Evolutionary conservation across 2,113 vertebrate species (phyloP), one percentile per base, ranked within the genome.

Genomic region (Dendropsophus ebraccatus): DNA sequence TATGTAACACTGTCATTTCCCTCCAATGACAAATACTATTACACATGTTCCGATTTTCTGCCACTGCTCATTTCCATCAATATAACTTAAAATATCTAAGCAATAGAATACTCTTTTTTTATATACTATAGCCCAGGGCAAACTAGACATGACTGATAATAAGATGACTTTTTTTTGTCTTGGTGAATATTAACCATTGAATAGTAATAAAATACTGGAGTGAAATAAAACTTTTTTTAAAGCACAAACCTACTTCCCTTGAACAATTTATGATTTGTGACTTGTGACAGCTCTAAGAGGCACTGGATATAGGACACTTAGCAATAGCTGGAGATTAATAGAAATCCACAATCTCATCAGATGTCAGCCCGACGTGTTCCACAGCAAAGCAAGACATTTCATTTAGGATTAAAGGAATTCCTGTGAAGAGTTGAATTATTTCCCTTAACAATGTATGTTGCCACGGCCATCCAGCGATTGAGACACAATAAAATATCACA

Each of bases 361-460:
- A 87, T 87, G 78, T 86, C 84, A 72, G 12, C 74, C 9, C 25
- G 37, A 87, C 65, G 28, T 47, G 56, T 87, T 87, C 74, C 45
- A 70, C 28, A 69, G 74, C 21, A 35, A 50, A 54, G n/a, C 50
- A 70, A 58, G 37, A 69, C 65, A 73, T 80, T 86, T 86, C 84
- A 87, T 81, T 87, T 86, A 86, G 37, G 77, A 81, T 87, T 87
- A 87, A 21, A 81, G 50, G 25, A 41, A 73, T 87, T 87, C 67
- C 85, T 49, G 77, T 81, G 78, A 87, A 87, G 85, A 56, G 76
- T 56, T 81, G 84, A 86, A 86, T 86, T 72, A 72, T 86, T 86
- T 60, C 50, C 76, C 25, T 72, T 86, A 80, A 49, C 65, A 87
- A 81, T 81, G 41, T 30, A 81, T 81, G 69, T 37, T 49, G 50